Conservation (phyloP, 1,140 invertebrate genomes). For the Helicoverpa zea region DNA sequence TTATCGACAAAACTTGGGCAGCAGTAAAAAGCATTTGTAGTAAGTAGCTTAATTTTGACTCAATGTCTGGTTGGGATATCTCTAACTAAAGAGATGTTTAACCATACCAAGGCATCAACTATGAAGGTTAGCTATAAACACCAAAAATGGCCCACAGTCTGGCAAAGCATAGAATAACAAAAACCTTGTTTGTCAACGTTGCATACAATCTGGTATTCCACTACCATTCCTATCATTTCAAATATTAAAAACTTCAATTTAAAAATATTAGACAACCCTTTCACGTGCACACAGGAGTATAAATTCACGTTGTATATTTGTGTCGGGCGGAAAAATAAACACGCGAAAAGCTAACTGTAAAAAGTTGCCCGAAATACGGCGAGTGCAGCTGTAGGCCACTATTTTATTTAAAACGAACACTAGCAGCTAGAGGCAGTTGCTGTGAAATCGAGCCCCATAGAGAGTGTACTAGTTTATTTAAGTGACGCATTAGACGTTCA, state of each 20-base stretch:
- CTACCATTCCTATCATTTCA: too few relatives aligned
- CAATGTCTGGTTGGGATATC: too few relatives aligned
- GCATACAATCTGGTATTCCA: too few relatives aligned
- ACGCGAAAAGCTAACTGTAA: not conserved
- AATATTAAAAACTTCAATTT: not conserved
- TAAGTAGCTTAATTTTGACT: too few relatives aligned
- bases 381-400: conserved; percentile 11
- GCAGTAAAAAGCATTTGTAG: too few relatives aligned
- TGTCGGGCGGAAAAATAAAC: conserved; percentile 1
- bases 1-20: too few relatives aligned
- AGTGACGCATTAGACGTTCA: conserved; percentile 20
- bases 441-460: conserved; percentile 29
- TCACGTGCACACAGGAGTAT: not conserved
- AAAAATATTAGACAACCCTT: not conserved
- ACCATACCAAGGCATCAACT: too few relatives aligned
- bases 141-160: too few relatives aligned
- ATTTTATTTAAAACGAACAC: conserved; percentile 32
- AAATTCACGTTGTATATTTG: conserved; percentile 21
- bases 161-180: too few relatives aligned
- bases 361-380: conserved; percentile 19
- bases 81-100: too few relatives aligned
- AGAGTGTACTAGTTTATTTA: conserved; percentile 36
- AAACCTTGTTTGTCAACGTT: too few relatives aligned
- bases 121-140: too few relatives aligned
- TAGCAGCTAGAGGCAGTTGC: not conserved